Evolutionary conservation across 2,888 invertebrate genomes (phyloP), one percentile per base, ranked within the genome.

Genomic region (Leptinotarsa tumamoca): DNA sequence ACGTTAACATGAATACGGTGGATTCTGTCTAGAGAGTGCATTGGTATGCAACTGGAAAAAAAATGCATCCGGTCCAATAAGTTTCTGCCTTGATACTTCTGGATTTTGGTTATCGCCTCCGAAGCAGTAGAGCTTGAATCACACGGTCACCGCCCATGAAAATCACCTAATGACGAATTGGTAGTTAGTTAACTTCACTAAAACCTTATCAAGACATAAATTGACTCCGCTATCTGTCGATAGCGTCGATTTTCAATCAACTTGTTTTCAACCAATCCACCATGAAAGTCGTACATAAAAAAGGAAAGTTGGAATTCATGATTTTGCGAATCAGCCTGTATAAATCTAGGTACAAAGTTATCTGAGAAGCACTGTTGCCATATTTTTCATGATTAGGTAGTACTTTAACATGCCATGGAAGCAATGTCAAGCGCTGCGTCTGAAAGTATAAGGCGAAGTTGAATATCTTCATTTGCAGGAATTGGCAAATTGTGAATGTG

Each of bases 291-390:
- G 10, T 63, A 71, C 67, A 54, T 43, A 63, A 67, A 69, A 72
- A 72, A 54, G 54, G 67, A 67, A 67, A 67, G 67, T 72, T 54
- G n/a, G 33, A 56, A 72, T 23, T 21, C 43, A 66, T 23, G 61
- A 63, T 67, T 67, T 67, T 67, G 67, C 72, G 49, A 72, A 69
- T 23, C 72, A 43, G 54, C 49, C 33, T 43, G 33, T 63, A 63
- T 71, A 66, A 71, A 54, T 71, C 33, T 33, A 33, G 33, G 66
- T 66, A 21, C 56, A 50, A 72, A 67, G 54, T 71, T 66, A 58
- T 56, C 63, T 61, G 51, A 27, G 61, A 15, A 21, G 54, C 69
- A 43, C 23, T 18, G 69, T 73, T 69, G 73, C 63, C 69, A 23
- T 27, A 72, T 72, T 63, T 43, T 52, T 63, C n/a, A 52, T 68